These are phyloP conservation scores for Plagodis dolabraria DNA, from an alignment of 2,888 invertebrate genomes.

Conservation along the genomic window DNA sequence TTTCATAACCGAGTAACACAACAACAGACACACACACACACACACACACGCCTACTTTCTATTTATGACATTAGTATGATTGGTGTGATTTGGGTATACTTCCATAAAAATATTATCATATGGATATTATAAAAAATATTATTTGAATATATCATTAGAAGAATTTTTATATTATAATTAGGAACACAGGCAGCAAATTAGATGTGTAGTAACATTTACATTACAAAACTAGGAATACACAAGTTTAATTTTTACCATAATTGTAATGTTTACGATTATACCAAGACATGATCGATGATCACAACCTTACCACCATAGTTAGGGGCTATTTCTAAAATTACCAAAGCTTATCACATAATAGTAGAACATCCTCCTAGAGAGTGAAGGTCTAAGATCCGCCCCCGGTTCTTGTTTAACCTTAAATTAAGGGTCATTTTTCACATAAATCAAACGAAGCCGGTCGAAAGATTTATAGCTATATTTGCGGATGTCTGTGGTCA, in stretches of 20 bases:
- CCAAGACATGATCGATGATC: slow-evolving; percentile 3
- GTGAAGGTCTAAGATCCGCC: slow-evolving; percentile 55
- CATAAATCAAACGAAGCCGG: slow-evolving; percentile 82
- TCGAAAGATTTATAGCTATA: slow-evolving; percentile 77
- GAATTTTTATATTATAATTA: too few relatives aligned
- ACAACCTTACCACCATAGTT: slow-evolving; percentile 13
- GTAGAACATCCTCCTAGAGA: slow-evolving; percentile 49
- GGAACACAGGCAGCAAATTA: too few relatives aligned
- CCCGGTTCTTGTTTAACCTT: slow-evolving; percentile 71
- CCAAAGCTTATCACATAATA: slow-evolving; percentile 60
- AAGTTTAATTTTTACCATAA: not conserved
- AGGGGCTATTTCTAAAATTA: slow-evolving; percentile 43
- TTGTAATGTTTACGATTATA: not conserved
- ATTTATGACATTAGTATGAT: too few relatives aligned
- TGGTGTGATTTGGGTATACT: too few relatives aligned
- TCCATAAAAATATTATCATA: too few relatives aligned
- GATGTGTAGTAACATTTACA: not conserved
- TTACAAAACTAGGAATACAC: not conserved
- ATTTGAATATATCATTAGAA: too few relatives aligned
- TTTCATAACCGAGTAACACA: too few relatives aligned
- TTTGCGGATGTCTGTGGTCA: slow-evolving; percentile 64
- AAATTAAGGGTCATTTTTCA: slow-evolving; percentile 84
- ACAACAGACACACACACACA: too few relatives aligned
- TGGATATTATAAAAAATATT: too few relatives aligned
- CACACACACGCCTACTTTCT: too few relatives aligned